Conservation (phyloP, 2,797 vertebrate genomes). For the Heteromormyrus szaboi region DNA sequence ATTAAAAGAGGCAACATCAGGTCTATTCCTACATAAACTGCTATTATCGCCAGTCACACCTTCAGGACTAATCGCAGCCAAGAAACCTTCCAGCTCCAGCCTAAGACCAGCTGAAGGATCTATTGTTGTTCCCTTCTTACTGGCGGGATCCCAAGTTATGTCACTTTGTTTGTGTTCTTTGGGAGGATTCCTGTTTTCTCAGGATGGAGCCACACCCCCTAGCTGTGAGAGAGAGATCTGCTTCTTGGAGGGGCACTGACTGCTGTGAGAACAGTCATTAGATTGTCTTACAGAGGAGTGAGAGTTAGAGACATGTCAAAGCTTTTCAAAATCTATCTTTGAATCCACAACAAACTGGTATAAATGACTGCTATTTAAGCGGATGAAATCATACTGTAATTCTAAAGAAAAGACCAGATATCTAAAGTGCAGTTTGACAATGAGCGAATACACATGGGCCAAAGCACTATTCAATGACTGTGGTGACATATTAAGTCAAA, state of each 20-base stretch:
- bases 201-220: background rate
- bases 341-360: background rate
- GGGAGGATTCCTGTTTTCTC: background rate
- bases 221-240: background rate
- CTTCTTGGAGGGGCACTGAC: background rate
- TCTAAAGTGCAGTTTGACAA: background rate
- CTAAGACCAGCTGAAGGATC: background rate
- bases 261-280: background rate
- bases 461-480: background rate
- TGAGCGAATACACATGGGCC: background rate
- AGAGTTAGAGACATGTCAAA: background rate
- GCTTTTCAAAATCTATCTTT: background rate
- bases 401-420: background rate
- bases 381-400: background rate
- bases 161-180: slow-evolving; percentile 4
- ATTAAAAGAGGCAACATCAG: background rate
- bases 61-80: background rate
- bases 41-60: background rate
- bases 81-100: background rate
- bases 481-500: background rate
- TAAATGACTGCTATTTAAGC: background rate
- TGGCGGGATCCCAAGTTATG: background rate
- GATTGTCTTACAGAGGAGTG: background rate
- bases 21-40: background rate
- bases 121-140: background rate